phyloP scores from a whole-genome alignment of 2,797 vertebrate species.

The Anguilla megastoma region DNA sequence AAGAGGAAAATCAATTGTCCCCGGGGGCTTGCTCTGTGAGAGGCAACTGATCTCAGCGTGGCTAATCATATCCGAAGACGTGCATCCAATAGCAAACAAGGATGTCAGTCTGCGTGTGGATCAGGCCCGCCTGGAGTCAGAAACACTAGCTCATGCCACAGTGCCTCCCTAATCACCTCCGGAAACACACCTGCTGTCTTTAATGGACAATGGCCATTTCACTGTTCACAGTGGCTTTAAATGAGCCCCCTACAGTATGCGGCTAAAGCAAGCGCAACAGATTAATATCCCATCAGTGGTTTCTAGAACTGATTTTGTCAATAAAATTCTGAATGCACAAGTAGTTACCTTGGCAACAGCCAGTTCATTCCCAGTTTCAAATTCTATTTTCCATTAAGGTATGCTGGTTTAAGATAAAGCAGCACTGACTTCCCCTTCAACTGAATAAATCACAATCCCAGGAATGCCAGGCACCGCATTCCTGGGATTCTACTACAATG shows the following conservation, averaged over 20 bases:
- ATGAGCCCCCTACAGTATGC: background rate
- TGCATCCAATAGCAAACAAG: background rate
- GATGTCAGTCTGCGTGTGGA: background rate
- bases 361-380: constrained; percentile 6
- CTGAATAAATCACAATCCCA: background rate
- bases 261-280: background rate
- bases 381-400: background rate
- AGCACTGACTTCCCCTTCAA: background rate
- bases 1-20: background rate
- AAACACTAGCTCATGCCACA: background rate
- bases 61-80: background rate
- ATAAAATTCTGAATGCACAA: background rate
- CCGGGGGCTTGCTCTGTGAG: background rate
- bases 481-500: background rate
- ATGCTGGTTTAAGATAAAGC: constrained; percentile 16
- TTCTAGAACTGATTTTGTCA: constrained; percentile 8
- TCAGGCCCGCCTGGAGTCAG: background rate
- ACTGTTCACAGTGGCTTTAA: background rate
- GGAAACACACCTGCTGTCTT: background rate
- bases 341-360: background rate
- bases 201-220: background rate
- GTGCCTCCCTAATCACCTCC: background rate
- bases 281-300: background rate
- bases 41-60: background rate
- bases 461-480: background rate